These are phyloP conservation scores for Bathybates hornii DNA, from an alignment of 2,113 vertebrate genomes.

Conservation along the genomic window DNA sequence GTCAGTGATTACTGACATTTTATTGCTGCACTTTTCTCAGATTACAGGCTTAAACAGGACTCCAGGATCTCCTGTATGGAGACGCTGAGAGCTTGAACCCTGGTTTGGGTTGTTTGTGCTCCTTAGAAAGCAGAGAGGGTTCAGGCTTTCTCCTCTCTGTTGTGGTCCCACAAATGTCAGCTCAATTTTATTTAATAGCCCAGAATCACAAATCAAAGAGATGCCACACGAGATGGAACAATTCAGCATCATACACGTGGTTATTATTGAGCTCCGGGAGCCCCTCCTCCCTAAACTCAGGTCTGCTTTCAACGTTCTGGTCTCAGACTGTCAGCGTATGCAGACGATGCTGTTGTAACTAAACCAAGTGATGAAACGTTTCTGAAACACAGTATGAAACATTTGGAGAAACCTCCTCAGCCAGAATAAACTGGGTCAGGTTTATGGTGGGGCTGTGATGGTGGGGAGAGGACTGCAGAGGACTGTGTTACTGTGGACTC, in stretches of 20 bases:
- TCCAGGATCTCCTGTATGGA: background rate
- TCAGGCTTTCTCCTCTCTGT: background rate
- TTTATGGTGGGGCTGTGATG: background rate
- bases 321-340: background rate
- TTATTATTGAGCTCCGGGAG: background rate
- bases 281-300: background rate
- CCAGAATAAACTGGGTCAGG: background rate
- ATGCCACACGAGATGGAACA: background rate
- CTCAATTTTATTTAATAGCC: background rate
- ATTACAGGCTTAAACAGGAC: background rate
- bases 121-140: background rate
- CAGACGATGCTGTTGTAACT: background rate
- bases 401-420: background rate
- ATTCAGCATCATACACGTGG: background rate
- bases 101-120: background rate
- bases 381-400: background rate
- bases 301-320: fast-evolving
- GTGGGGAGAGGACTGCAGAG: background rate
- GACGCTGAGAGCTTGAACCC: fast-evolving
- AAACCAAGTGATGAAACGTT: background rate
- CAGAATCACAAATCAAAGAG: background rate
- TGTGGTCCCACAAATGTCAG: background rate
- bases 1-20: background rate
- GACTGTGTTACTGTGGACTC: background rate
- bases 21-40: background rate